phyloP scores from a whole-genome alignment of 1,140 invertebrate genomes.

The Cherax destructor region DNA sequence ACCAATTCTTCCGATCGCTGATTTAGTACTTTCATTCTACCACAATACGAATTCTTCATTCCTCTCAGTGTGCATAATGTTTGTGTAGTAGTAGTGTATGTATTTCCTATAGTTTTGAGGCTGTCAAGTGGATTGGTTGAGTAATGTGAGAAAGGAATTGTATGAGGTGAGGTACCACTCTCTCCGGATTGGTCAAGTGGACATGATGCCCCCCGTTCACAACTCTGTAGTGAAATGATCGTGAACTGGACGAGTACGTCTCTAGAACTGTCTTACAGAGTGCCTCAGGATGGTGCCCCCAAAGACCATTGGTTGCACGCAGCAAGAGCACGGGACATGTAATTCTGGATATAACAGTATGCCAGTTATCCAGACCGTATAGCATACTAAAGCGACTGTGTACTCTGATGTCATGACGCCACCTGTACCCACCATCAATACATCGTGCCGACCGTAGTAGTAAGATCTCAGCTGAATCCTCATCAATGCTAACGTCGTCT shows the following conservation, averaged over 20 bases:
- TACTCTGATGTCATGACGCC: conserved; percentile 20
- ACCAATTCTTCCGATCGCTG: no score
- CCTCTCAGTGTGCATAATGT: no score
- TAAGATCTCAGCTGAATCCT: conserved; percentile 24
- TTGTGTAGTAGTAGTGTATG: no score
- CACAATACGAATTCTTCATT: no score
- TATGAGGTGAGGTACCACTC: conserved; percentile 76
- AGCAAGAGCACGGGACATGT: conserved; percentile 31
- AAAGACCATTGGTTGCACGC: conserved; percentile 10
- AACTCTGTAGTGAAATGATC: conserved; percentile 80
- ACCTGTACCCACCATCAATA: conserved; percentile 15
- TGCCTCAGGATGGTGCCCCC: no score
- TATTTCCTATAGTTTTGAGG: no score
- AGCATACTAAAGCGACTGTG: not conserved
- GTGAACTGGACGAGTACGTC: conserved; percentile 4
- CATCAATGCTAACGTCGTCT: conserved; percentile 10
- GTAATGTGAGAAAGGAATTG: not conserved
- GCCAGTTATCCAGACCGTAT: not conserved
- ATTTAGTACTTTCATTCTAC: no score
- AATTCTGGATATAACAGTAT: not conserved
- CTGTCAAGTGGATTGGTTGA: no score
- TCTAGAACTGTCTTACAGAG: not conserved
- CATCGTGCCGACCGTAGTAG: conserved; percentile 12
- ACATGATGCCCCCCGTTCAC: conserved; percentile 89
- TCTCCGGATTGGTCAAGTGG: conserved; percentile 86